Evolutionary conservation across 1,140 invertebrate genomes (phyloP), one percentile per base, ranked within the genome.

Genomic region (Bombus breviceps): DNA sequence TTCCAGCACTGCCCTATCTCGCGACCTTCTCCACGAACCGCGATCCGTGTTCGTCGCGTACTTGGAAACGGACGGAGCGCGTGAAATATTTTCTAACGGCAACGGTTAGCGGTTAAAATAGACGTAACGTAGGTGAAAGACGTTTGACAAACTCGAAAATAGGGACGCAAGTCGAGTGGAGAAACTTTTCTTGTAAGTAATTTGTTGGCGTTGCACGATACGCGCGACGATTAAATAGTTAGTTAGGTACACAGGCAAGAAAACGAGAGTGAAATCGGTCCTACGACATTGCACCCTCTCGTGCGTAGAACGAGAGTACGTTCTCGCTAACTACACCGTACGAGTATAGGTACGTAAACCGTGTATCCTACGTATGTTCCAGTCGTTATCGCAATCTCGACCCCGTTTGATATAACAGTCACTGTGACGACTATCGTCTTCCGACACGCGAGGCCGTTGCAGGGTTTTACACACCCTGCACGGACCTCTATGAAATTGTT

Each of bases 341-440:
- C 47, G 75, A 79, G 88, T 85, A 83, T 86, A 86, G 77, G 86
- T 93, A 92, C 88, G 92, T 88, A 91, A 91, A 89, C 88, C 86
- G 89, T 89, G 87, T 90, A 93, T 93, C 92, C 91, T 92, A 93
- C 92, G 92, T 94, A 91, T 94, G 92, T 94, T 94, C 91, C 90
- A 89, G 88, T 92, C 90, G 89, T 93, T 94, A 94, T 95, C 93
- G 90, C 87, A 90, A 94, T 94, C 93, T 92, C 89, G 84, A 89
- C 91, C 91, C 88, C 92, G 92, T 93, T 94, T 93, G 93, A 95
- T 95, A 94, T 94, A 94, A 95, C 94, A 94, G 94, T 95, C 93
- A 94, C 92, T 94, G 93, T 94, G 93, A 94, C 93, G 93, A 94
- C 92, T 94, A 95, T 93, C 92, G 94, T 93, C 91, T 93, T 92